phyloP scores from a whole-genome alignment of 2,797 vertebrate species.

The Enteromius viviparus region DNA sequence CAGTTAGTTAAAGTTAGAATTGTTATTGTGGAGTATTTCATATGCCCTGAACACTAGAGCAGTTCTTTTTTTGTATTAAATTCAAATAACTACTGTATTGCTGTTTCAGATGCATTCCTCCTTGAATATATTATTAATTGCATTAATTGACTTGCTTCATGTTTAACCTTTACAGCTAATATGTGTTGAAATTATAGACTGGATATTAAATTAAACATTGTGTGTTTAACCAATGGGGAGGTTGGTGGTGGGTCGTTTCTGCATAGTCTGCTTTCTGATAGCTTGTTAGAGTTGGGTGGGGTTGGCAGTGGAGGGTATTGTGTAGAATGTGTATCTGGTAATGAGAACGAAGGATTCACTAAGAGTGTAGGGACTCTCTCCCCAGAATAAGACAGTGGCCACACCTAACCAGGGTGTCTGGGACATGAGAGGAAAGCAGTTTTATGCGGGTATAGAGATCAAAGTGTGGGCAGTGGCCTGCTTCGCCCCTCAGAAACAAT shows the following conservation, averaged over 20 bases:
- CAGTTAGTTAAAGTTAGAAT: too few relatives aligned
- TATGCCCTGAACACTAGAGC: too few relatives aligned
- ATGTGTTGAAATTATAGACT: neutral
- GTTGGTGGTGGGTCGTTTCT: neutral
- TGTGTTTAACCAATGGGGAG: neutral
- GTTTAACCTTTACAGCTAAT: neutral
- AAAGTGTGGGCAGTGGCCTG: conserved; percentile 99
- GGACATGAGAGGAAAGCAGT: conserved; percentile 99
- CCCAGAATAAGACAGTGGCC: conserved; percentile 98
- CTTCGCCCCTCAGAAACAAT: conserved; percentile 98
- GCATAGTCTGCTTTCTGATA: neutral
- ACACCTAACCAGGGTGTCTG: conserved; percentile 99
- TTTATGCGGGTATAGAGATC: conserved; percentile 99
- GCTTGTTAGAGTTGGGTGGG: neutral
- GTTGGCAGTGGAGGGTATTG: neutral
- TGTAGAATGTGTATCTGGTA: conserved; percentile 52
- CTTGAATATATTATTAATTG: neutral
- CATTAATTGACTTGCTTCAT: neutral
- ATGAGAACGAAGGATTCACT: conserved; percentile 75
- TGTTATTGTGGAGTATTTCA: too few relatives aligned
- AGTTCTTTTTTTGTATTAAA: neutral
- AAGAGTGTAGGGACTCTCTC: conserved; percentile 83
- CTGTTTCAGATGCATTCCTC: neutral
- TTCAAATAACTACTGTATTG: neutral
- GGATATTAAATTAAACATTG: neutral